A percentile compares a stretch with the other conserved stretches of the same genome.
Conservation (phyloP, 2,797 vertebrate species). For the Manis pentadactyla region DNA sequence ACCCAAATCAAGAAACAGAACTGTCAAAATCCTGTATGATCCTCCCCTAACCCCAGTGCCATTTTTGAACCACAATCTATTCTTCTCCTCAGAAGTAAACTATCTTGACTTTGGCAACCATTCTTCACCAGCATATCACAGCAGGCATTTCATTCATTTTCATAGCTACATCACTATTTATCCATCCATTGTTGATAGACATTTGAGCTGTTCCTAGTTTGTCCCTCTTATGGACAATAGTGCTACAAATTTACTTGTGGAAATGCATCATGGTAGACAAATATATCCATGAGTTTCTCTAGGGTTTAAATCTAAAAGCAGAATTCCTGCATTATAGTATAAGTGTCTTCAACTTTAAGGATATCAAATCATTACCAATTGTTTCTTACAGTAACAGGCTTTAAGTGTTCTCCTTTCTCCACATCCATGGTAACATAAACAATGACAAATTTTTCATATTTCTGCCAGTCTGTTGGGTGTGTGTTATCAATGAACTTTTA, state of each 20-base stretch:
- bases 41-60: background rate
- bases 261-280: background rate
- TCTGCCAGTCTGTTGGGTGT: background rate
- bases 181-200: background rate
- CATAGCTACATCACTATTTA: background rate
- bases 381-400: background rate
- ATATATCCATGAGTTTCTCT: background rate
- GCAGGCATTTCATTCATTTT: background rate
- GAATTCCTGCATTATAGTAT: background rate
- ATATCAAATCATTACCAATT: background rate
- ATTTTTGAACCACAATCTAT: constrained; percentile 14
- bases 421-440: background rate
- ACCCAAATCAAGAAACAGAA: background rate
- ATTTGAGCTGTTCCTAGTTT: background rate
- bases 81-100: background rate
- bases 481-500: background rate
- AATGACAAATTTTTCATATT: background rate
- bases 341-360: background rate
- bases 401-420: background rate
- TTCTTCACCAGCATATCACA: background rate
- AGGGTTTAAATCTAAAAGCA: background rate
- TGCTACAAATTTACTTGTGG: background rate
- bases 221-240: background rate
- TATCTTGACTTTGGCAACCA: background rate
- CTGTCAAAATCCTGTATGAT: background rate